Base-by-base conservation (phyloP, 1,140 invertebrate genomes). In the Bathynomus jamesi region DNA sequence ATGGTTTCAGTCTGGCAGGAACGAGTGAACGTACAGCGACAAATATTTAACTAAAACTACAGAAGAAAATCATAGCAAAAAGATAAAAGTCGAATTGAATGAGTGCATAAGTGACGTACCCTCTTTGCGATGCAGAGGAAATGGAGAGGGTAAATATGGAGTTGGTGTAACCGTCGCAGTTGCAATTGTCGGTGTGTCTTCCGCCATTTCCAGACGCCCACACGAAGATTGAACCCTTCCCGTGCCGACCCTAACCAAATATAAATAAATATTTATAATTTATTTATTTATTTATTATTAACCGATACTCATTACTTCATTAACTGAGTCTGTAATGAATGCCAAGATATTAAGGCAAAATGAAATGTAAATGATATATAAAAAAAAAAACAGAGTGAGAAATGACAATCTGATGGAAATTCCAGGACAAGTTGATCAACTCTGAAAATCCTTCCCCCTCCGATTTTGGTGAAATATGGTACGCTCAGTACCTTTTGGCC, bases 151-250 rank as follows among this genome's bases (percentile, higher is more conserved):
- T 99, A 82, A 98, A 98, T 79, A 99, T 98, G 78, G 94, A 96
- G 79, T 98, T 98, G 13, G 96, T 98, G 82, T 99, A 99, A 13
- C 97, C 97, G 82, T 99, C 97, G 85, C 96, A 99, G 82, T 98
- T 98, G 81, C 97, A 99, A 4, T 94, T 97, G 80, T 99, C 97
- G 5, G 92, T 92, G 80, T 95, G 90, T 65, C 93, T 87, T 17
- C 97, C 97, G 29, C 97, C 97, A 81, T 99, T 99, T 11, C 97
- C 97, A 5, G 95, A 97, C 1, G 97, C 97, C 97, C 97, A 99
- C 0, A 99, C 95, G 81, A 98, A 99, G 78, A 99, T 99, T 4
- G 94, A 96, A 17, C 97, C 97, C 82, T 94, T 93, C n/a, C 96
- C 96, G 77, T 90, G 87, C 13, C 97, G 88, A 28, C 97, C 97